Evolutionary conservation across 2,113 vertebrate species (phyloP), one percentile per base, ranked within the genome.

Genomic region (Psammodynastes pulverulentus): DNA sequence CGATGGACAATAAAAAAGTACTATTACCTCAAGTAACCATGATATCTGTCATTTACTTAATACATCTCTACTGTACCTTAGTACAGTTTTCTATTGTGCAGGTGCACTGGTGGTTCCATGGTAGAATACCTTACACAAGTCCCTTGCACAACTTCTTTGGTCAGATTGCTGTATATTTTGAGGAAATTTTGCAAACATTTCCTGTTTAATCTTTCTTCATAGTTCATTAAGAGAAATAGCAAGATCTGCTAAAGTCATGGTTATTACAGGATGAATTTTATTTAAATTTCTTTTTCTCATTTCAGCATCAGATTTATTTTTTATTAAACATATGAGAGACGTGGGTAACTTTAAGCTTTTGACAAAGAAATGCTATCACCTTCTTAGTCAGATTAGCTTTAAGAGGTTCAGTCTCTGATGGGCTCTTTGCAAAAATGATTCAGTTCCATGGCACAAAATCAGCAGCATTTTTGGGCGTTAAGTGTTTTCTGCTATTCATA

Each of bases 241-340:
- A 24, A 79, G 84, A 51, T 34, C 51, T 58, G 54, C 8, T 89
- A 52, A 90, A 21, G 26, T 89, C 3, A 7, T 13, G 34, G 17
- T 90, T 91, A 21, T 52, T 92, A n/a, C 79, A 29, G 9, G 9
- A 89, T 86, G 88, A 93, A 72, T 91, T 5, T 67, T 92, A 13
- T 7, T 56, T 94, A 85, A 67, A 48, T 19, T 89, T 86, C 46
- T 43, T 62, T 54, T 90, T 26, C 56, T 67, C 9, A 34, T 24
- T 49, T 94, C 89, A 58, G 26, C 0, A n/a, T 17, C 21, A 94
- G 45, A 89, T 90, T 94, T 86, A 24, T 89, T 89, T 92, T 58
- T 54, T 56, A 92, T 90, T 67, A 87, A 93, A 21, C n/a, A 23
- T 15, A 86, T 85, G 1, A 12, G 1, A 9, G 93, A 93, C 49